Evolutionary conservation across 2,113 vertebrate species (phyloP).

Genomic region (Cygnus buccinator): DNA sequence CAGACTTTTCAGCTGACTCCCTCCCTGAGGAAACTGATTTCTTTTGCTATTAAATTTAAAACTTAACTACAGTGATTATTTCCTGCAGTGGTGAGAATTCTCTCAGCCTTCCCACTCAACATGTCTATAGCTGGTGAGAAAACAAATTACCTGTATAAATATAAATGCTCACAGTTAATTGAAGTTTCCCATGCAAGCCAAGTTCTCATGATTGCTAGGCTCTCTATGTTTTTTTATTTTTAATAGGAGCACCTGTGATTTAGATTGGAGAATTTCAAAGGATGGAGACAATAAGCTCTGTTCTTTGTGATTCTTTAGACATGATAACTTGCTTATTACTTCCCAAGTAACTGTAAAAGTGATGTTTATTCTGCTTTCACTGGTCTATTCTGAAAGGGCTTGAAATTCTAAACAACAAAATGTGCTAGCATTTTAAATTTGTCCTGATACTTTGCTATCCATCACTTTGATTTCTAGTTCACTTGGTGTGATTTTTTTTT

Average conservation of each 20-base stretch:
- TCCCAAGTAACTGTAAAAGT: constrained; percentile 11
- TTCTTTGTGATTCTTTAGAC: constrained; percentile 5
- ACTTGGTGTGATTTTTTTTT: neutral
- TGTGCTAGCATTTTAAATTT: neutral
- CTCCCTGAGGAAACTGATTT: neutral
- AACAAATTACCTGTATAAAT: constrained; percentile 36
- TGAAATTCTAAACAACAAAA: neutral
- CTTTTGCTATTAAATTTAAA: constrained; percentile 17
- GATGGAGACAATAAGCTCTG: neutral
- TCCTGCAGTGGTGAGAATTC: neutral
- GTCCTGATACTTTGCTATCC: neutral
- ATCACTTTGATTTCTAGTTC: neutral
- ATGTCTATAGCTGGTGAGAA: neutral
- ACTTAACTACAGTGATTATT: constrained; percentile 1
- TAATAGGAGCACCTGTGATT: neutral
- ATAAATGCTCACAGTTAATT: constrained; percentile 7
- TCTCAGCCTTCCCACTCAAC: constrained; percentile 24
- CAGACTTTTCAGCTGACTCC: neutral
- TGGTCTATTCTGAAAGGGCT: neutral
- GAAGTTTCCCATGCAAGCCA: neutral
- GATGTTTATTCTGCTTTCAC: neutral
- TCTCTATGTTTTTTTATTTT: neutral
- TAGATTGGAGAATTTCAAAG: neutral
- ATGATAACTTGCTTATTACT: neutral
- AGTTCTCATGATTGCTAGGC: neutral